Evolutionary conservation across 2,113 vertebrate genomes (phyloP), one percentile per base, ranked within the genome.

Genomic region (Scartelaos histophorus): DNA sequence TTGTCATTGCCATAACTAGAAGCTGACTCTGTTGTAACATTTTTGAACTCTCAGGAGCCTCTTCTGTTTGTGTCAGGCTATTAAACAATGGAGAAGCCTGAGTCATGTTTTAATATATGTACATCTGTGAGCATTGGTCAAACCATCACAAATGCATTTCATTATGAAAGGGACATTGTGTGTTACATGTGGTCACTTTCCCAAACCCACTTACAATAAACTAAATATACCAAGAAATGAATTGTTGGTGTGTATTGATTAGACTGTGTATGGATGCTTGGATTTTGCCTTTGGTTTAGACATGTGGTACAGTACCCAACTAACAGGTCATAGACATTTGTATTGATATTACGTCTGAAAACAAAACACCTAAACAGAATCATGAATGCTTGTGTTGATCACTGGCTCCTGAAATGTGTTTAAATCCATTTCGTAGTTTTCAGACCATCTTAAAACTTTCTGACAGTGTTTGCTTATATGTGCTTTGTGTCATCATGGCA

Each of bases 161-260:
- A 74, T 82, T 73, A 70, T 81, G 76, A 46, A 65, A 43, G 74
- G 66, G 73, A 78, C 76, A 75, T 76, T 71, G 73, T 58, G 79
- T 73, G 74, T 83, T 80, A 83, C 85, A 68, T 68, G 66, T 72
- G 60, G 70, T 76, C 74, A 84, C 69, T 74, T 85, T 85, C 80
- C 78, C 72, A 22, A 84, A 79, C 25, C 81, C 83, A 81, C 70
- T 3, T 89, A 74, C 75, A 83, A 81, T 75, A 66, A 88, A 79
- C 75, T 83, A 65, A 56, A 85, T 89, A 83, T 88, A 90, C 70
- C 77, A 83, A 83, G 80, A 86, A 84, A 84, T 86, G 72, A 83
- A 78, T 83, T 81, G 78, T 88, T 64, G 45, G 22, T 67, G 51
- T 53, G 34, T 74, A 62, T 78, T 43, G 53, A 54, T 66, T 13